These are phyloP conservation scores for Coregonus clupeaformis DNA, from an alignment of 2,113 vertebrate genomes.

Conservation along the genomic window DNA sequence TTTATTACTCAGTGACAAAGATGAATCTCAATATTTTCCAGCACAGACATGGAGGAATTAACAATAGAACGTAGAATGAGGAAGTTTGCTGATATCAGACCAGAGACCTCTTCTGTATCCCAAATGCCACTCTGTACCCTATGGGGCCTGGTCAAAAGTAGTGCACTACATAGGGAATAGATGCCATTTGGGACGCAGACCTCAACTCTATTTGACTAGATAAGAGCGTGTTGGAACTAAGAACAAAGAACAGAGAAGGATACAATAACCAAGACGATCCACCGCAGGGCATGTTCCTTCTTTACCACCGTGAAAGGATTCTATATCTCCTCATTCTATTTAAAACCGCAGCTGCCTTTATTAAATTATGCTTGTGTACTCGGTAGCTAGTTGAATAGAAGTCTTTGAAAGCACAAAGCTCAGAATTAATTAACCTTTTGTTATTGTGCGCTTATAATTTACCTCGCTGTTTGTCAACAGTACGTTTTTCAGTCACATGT, in stretches of 20 bases:
- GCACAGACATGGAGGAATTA: no score
- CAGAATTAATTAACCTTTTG: not conserved
- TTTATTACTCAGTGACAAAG: no score
- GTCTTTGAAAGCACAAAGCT: conserved; percentile 38
- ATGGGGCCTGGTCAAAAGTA: no score
- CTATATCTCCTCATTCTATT: conserved; percentile 42
- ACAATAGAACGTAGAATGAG: no score
- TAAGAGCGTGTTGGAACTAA: not conserved
- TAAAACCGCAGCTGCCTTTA: conserved; percentile 44
- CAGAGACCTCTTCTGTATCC: no score
- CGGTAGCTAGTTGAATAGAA: conserved; percentile 38
- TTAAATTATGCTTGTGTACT: conserved; percentile 36
- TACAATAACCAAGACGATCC: conserved; percentile 42
- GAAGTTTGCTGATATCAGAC: no score
- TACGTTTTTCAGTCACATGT: not conserved
- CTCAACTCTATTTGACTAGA: not conserved
- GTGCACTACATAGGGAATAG: no score
- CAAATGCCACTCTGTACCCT: no score
- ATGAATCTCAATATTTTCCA: no score
- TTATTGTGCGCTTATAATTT: not conserved
- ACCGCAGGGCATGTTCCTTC: conserved; percentile 35
- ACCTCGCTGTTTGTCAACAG: not conserved
- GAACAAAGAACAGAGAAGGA: conserved; percentile 30
- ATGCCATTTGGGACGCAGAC: no score
- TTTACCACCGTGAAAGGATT: conserved; percentile 55